Evolutionary conservation across 1,140 invertebrate species (phyloP), one percentile per base, ranked within the genome.

Genomic region (Papilio machaon): DNA sequence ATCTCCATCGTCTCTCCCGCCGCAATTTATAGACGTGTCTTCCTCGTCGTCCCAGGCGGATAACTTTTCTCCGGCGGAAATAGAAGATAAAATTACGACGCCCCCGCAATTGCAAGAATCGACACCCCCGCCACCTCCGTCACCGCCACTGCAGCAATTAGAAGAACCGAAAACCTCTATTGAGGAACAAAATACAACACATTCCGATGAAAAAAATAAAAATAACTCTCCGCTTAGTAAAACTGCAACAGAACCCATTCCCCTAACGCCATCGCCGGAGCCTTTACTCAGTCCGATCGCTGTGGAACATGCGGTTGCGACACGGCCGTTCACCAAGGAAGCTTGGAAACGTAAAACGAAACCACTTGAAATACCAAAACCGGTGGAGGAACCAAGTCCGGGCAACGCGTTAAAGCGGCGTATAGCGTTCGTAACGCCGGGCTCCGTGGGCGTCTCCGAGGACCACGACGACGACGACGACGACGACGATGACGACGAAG

Each of bases 301-400:
- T 15, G 93, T 92, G 46, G 92, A 93, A 64, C 94, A 95, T 75
- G 92, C 94, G 2, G 91, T 95, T 23, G 93, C 93, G 4, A 94
- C 92, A 78, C 88, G 91, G 10, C 91, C 92, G 4, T 95, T 95
- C 82, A 92, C 94, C 0, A 92, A 92, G 79, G 94, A 91, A 46
- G 93, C 93, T 2, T 95, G 94, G 94, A 94, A 92, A 82, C 86
- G 90, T n/a, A 89, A 89, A 46, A 88, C 86, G 54, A 85, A 88
- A 73, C 85, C 76, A 1, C 76, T 88, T 54, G 89, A 90, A 84
- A 95, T 95, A 80, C 88, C 89, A 46, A 91, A 91, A 78, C 94
- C 94, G 1, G 90, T 95, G 74, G 94, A 95, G 83, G 92, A 94
- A 73, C 93, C 94, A 76, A 94, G 92, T 80, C 93, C 94, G 11